These are phyloP conservation scores for Paguma larvata DNA, from an alignment of 2,797 vertebrate species.

Conservation along the genomic window DNA sequence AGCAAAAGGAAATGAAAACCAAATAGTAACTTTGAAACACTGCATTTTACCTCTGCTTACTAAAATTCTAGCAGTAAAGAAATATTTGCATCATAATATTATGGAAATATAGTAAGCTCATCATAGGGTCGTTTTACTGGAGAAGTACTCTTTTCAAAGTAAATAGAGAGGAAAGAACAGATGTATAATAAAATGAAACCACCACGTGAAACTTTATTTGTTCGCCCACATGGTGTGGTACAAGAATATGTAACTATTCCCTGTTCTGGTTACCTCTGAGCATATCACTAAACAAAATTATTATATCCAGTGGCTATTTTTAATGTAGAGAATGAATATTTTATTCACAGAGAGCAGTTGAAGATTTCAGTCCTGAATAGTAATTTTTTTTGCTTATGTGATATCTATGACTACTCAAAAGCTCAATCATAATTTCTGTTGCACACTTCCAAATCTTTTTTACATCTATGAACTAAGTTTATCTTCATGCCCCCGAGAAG, in stretches of 20 bases:
- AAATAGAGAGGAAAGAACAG: slow-evolving; percentile 77
- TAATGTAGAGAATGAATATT: background rate
- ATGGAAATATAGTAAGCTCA: slow-evolving; percentile 70
- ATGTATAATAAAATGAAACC: slow-evolving; percentile 79
- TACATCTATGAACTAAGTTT: slow-evolving; percentile 33
- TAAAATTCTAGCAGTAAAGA: slow-evolving; percentile 69
- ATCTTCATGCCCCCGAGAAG: slow-evolving; percentile 18
- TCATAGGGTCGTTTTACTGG: slow-evolving; percentile 77
- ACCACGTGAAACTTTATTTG: slow-evolving; percentile 14
- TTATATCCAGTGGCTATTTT: slow-evolving; percentile 51
- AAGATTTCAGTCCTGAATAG: slow-evolving; percentile 14
- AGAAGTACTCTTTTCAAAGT: slow-evolving; percentile 70
- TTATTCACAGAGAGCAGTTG: background rate
- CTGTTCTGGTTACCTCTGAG: slow-evolving; percentile 67
- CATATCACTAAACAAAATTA: slow-evolving; percentile 54
- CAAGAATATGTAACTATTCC: slow-evolving; percentile 23
- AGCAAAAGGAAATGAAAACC: slow-evolving; percentile 20
- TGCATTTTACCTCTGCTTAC: slow-evolving; percentile 60
- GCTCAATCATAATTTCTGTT: slow-evolving; percentile 31
- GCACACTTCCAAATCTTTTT: slow-evolving; percentile 22
- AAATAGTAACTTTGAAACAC: slow-evolving; percentile 31
- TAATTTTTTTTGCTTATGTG: background rate
- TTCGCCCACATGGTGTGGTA: slow-evolving; percentile 35
- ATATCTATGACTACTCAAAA: slow-evolving; percentile 28
- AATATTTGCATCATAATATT: slow-evolving; percentile 72